Conservation (phyloP, 2,797 vertebrate genomes). For the Caiman crocodilus region DNA sequence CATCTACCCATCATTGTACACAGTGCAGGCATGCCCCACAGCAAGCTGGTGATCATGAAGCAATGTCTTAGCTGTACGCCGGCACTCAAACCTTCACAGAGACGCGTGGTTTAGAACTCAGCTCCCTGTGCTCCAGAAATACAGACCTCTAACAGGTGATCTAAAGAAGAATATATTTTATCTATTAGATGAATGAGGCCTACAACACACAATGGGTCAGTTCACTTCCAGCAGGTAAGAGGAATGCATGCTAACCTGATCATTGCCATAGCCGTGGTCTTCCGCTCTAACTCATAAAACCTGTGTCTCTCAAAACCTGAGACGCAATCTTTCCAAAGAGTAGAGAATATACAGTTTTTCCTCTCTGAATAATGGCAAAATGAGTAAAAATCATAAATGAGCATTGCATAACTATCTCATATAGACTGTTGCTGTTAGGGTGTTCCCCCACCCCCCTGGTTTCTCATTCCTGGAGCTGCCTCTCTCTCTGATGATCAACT, state of each 20-base stretch:
- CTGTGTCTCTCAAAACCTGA: fast-evolving
- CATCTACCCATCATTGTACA: not conserved
- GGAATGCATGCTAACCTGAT: not conserved
- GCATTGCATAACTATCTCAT: constrained; percentile 57
- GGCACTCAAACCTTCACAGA: not conserved
- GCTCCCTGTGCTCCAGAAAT: not conserved
- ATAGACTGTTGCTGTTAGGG: not conserved
- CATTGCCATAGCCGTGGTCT: fast-evolving
- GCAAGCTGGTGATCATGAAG: fast-evolving
- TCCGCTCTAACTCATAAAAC: not conserved
- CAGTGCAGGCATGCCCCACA: fast-evolving
- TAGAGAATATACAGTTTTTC: fast-evolving
- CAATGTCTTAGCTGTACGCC: not conserved
- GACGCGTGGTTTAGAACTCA: fast-evolving
- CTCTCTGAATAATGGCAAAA: not conserved
- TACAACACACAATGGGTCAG: fast-evolving
- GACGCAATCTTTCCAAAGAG: not conserved
- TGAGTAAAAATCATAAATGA: constrained; percentile 36
- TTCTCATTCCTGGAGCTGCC: constrained; percentile 66
- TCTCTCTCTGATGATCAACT: constrained; percentile 55
- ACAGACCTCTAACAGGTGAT: not conserved
- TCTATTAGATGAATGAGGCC: not conserved
- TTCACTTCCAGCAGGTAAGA: fast-evolving
- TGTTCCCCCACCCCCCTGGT: constrained; percentile 30
- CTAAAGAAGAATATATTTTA: not conserved